These are phyloP conservation scores for Hemithea aestivaria DNA, from an alignment of 2,888 invertebrate species.

Conservation along the genomic window DNA sequence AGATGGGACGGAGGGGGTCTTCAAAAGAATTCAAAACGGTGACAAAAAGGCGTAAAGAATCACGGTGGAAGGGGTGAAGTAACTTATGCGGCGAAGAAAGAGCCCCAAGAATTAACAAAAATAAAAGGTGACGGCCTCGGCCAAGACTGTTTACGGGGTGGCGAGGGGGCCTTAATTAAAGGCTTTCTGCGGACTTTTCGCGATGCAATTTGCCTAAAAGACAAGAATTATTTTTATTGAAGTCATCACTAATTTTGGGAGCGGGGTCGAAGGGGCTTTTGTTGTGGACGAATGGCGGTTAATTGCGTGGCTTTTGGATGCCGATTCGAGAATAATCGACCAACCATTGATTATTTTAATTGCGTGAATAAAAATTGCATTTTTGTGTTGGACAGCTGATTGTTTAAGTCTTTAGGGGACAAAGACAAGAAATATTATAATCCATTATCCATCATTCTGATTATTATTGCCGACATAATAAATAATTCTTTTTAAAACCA, in stretches of 20 bases:
- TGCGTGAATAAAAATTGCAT: constrained; percentile 13
- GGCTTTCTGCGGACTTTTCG: constrained; percentile 75
- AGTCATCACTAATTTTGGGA: constrained; percentile 77
- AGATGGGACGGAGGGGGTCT: constrained; percentile 75
- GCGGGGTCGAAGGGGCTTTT: constrained; percentile 59
- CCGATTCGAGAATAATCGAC: constrained; percentile 51
- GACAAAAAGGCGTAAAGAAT: constrained; percentile 79
- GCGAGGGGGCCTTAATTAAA: constrained; percentile 74
- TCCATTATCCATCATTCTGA: too few relatives aligned
- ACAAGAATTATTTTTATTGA: constrained; percentile 80
- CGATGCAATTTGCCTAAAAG: constrained; percentile 79
- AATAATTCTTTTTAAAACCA: too few relatives aligned
- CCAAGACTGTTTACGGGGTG: constrained; percentile 71
- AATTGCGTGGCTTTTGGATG: constrained; percentile 69
- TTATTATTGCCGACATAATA: too few relatives aligned
- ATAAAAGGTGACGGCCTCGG: constrained; percentile 72
- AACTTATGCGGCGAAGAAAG: constrained; percentile 79
- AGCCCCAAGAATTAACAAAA: constrained; percentile 75
- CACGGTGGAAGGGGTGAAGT: constrained; percentile 69
- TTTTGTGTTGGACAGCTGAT: not conserved
- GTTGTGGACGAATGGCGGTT: constrained; percentile 72
- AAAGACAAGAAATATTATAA: too few relatives aligned
- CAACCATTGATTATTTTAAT: constrained; percentile 45
- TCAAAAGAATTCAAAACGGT: constrained; percentile 77
- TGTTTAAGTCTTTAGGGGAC: too few relatives aligned